These are phyloP conservation scores for Drosophila birchii DNA, from an alignment of 2,888 invertebrate species.

Conservation along the genomic window DNA sequence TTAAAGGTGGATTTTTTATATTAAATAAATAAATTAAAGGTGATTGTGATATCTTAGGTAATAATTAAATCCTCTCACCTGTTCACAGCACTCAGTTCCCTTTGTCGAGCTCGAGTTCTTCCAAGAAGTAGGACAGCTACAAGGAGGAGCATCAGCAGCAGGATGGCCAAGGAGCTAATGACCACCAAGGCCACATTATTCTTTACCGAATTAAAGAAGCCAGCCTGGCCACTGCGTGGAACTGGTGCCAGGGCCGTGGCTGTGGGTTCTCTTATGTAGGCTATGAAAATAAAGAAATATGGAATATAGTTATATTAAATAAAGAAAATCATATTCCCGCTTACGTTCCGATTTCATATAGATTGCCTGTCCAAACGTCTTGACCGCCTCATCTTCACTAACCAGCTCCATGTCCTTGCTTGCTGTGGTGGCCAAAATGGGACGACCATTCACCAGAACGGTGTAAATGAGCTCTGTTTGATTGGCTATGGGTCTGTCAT, in stretches of 20 bases:
- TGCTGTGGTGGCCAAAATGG: slow-evolving; percentile 92
- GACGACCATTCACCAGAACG: slow-evolving; percentile 91
- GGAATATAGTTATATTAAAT: neutral
- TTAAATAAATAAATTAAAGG: neutral
- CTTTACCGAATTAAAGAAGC: slow-evolving; percentile 81
- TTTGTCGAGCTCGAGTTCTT: slow-evolving; percentile 73
- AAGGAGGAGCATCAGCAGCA: slow-evolving; percentile 81
- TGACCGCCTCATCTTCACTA: slow-evolving; percentile 90
- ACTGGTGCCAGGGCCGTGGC: slow-evolving; percentile 85
- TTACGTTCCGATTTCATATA: slow-evolving; percentile 94
- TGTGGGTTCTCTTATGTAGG: slow-evolving; percentile 84
- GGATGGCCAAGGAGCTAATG: slow-evolving; percentile 80
- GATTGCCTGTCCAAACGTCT: slow-evolving; percentile 90
- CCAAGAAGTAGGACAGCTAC: slow-evolving; percentile 83
- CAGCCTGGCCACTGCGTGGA: slow-evolving; percentile 76
- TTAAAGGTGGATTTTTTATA: neutral
- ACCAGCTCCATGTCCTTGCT: slow-evolving; percentile 93
- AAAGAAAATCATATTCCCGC: slow-evolving; percentile 71
- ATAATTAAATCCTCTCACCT: slow-evolving; percentile 60
- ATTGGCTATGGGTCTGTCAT: slow-evolving; percentile 83
- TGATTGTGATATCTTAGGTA: neutral
- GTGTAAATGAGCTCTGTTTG: slow-evolving; percentile 90
- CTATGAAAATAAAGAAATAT: slow-evolving; percentile 56
- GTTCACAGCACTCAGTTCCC: slow-evolving; percentile 72
- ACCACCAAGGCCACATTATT: slow-evolving; percentile 82